Base-by-base conservation (phyloP, 1,140 invertebrate species). In the Lordiphosa mommai region DNA sequence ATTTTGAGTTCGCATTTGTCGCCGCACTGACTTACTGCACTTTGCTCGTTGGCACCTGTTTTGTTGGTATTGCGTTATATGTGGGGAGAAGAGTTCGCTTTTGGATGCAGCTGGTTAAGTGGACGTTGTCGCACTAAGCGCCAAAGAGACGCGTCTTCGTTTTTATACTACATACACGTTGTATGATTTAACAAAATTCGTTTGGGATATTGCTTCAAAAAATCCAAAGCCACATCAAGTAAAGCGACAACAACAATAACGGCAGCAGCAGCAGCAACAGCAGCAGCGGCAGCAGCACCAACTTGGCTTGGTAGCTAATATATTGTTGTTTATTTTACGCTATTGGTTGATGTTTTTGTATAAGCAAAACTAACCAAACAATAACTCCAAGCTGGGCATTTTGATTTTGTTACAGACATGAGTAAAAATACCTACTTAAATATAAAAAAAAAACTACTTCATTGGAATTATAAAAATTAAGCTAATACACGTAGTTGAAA, bases 121-220 rank as follows among this genome's bases (percentile, higher is more conserved):
- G 77, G 80, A 85, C 53, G 77, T 53, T 60, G 68, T 74, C 79
- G 79, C 79, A 84, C 77, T 84, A 84, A 84, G 56, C 72, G 46
- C 32, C 57, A 40, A 63, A 68, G 58, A 72, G 77, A 77, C 68
- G 74, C 79, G 79, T 85, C 79, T 85, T 77, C 79, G 79, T 57
- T 84, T 84, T 70, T 84, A 84, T 84, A 84, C 67, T 85, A 85
- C 63, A 72, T 61, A 71, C 79, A 72, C 63, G 72, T 52, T 63
- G 67, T 76, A 85, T 82, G 79, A 72, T 84, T 82, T 82, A 85
- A 82, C 77, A 69, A 72, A 82, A 77, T 64, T 71, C 77, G 77
- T 72, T 69, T 82, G 61, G 76, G 72, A 76, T 69, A 74, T 73
- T 61, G 76, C 76, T 74, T 77, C 65, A 84, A 82, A 84, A 17